phyloP scores from a whole-genome alignment of 1,140 invertebrate species.

The Lepidurus couesii region DNA sequence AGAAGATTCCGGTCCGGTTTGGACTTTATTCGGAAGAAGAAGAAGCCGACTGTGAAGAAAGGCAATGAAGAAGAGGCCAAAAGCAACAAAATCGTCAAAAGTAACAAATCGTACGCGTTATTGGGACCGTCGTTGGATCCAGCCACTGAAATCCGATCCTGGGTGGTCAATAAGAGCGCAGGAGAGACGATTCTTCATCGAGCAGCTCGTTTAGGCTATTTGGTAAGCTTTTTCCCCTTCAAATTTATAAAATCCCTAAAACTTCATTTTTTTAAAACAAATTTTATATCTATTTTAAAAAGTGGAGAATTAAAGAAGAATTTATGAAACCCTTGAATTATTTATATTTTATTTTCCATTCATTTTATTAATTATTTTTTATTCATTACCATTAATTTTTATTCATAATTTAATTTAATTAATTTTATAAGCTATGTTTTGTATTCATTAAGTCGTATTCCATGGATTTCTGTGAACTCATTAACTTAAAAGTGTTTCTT shows the following conservation, averaged over 20 bases:
- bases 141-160: slow-evolving; percentile 68
- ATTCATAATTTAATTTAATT: background rate
- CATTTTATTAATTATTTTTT: too few species aligned
- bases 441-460: background rate
- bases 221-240: slow-evolving; percentile 53
- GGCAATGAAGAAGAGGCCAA: background rate
- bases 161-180: slow-evolving; percentile 87
- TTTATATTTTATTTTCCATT: too few species aligned
- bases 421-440: slow-evolving; percentile 20
- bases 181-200: slow-evolving; percentile 86
- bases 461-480: background rate
- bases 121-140: slow-evolving; percentile 45
- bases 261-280: background rate
- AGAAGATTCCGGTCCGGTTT: slow-evolving; percentile 66
- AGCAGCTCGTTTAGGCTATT: slow-evolving; percentile 78
- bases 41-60: slow-evolving; percentile 48
- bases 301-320: background rate
- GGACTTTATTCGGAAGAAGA: slow-evolving; percentile 83
- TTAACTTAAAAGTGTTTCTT: slow-evolving; percentile 26
- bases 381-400: too few species aligned
- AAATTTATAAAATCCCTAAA: background rate
- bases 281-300: background rate
- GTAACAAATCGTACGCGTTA: slow-evolving; percentile 6
- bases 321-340: background rate
- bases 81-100: background rate